Conservation (phyloP, 2,113 vertebrate genomes). For the Platichthys flesus region DNA sequence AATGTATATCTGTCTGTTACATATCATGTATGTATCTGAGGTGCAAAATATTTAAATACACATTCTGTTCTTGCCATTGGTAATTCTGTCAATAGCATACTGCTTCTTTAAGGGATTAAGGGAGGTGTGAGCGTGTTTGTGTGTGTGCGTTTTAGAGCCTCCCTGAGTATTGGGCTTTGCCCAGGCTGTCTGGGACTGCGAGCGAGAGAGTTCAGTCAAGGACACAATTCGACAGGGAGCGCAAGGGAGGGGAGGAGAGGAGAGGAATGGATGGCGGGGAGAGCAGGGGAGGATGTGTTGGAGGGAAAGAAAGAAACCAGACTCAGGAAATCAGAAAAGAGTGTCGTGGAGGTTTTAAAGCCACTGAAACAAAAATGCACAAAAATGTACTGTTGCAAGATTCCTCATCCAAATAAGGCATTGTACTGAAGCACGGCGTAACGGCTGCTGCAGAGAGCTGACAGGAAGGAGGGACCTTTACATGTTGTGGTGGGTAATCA, state of each 20-base stretch:
- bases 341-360: conserved; percentile 54
- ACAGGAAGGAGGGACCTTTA: conserved; percentile 26
- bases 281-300: conserved; percentile 51
- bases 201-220: conserved; percentile 74
- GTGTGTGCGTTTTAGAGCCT: conserved; percentile 49
- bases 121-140: conserved; percentile 34
- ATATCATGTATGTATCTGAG: conserved; percentile 88
- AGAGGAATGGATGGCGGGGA: conserved; percentile 64
- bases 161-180: conserved; percentile 58
- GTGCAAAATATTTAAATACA: conserved; percentile 90
- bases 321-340: conserved; percentile 67
- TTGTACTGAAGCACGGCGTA: conserved; percentile 25
- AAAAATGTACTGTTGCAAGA: conserved; percentile 45
- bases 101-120: conserved; percentile 66
- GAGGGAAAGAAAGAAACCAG: conserved; percentile 66
- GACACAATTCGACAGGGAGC: conserved; percentile 75
- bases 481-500: conserved; percentile 41
- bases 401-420: conserved; percentile 62
- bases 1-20: conserved; percentile 89
- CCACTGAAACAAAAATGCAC: conserved; percentile 56
- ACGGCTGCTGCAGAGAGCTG: conserved; percentile 22
- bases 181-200: conserved; percentile 68
- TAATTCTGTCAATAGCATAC: conserved; percentile 74
- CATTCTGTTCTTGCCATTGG: conserved; percentile 88
- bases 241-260: conserved; percentile 65